Percentiles rank a stretch among this genome's conserved stretches.
Conservation (phyloP, 2,888 invertebrate species). For the Bruchidius siliquastri region DNA sequence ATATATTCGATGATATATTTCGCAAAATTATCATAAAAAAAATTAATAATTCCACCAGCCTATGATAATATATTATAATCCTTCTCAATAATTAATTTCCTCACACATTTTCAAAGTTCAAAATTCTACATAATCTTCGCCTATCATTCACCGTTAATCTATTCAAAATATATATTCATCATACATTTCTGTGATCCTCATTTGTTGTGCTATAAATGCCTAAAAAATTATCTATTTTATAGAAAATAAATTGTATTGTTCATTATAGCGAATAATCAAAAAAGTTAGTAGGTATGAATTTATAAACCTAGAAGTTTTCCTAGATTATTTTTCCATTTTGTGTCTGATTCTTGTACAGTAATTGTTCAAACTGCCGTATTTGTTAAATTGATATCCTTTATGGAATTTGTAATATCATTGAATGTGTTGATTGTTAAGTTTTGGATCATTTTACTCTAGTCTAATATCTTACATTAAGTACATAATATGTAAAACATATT, state of each 20-base stretch:
- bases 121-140: neutral
- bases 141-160: neutral
- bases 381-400: neutral
- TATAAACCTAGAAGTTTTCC: neutral
- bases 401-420: neutral
- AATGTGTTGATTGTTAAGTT: neutral
- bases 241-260: neutral
- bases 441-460: neutral
- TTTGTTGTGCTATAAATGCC: neutral
- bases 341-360: neutral
- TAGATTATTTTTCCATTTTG: neutral
- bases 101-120: neutral
- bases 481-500: too few relatives aligned
- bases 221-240: neutral
- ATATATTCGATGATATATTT: too few relatives aligned
- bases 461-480: neutral
- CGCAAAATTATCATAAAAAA: too few relatives aligned
- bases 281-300: neutral
- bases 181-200: neutral
- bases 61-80: too few relatives aligned
- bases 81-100: too few relatives aligned
- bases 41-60: too few relatives aligned
- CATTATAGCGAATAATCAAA: neutral
- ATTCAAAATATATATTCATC: neutral
- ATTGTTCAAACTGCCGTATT: neutral